Base-by-base conservation (phyloP, 2,797 vertebrate genomes). In the Pseudochirops cupreus region DNA sequence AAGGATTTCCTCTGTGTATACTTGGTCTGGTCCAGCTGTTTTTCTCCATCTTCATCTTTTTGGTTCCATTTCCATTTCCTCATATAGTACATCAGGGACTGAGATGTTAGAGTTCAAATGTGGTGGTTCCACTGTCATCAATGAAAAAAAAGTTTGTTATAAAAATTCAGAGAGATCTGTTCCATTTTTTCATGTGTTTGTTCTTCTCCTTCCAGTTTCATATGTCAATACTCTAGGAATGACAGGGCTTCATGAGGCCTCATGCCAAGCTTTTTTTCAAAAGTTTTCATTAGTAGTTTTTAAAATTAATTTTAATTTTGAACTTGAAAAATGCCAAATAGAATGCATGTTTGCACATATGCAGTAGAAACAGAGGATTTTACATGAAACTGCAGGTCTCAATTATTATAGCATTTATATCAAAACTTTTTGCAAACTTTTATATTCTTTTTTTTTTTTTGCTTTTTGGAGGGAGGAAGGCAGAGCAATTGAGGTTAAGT, bases 1-100 rank as follows among this genome's bases (percentile, higher is more conserved):
- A 87, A 87, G 74, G 39, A 87, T 46, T 87, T 50, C 74, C 74
- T 87, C 39, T 50, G 39, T 50, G 9, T 50, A 4, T 87, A 87
- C 39, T 50, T 50, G 74, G 67, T 82, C 74, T 26, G 74, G 74
- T 87, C 74, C 74, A 87, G 74, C 39, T 87, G 21, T 26, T 87
- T 87, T 87, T 87, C 74, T 87, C 74, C 74, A 87, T 87, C 74
- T 87, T 87, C 74, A 87, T 87, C 39, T 87, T 87, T 87, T 87
- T 50, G 74, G 74, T 87, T 46, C 74, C 74, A 87, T 87, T 87
- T 87, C 74, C 74, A 87, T 50, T 87, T 87, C 74, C 21, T 87
- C 74, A 87, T 82, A 82, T 87, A 87, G 74, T 87, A 87, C 74
- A 50, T 87, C 74, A 87, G 39, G 39, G 39, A 50, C 39, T 87